Percentiles rank a stretch among this genome's conserved stretches.
Evolutionary conservation across 2,888 invertebrate genomes (phyloP).

Genomic region (Xanthorhoe designata): DNA sequence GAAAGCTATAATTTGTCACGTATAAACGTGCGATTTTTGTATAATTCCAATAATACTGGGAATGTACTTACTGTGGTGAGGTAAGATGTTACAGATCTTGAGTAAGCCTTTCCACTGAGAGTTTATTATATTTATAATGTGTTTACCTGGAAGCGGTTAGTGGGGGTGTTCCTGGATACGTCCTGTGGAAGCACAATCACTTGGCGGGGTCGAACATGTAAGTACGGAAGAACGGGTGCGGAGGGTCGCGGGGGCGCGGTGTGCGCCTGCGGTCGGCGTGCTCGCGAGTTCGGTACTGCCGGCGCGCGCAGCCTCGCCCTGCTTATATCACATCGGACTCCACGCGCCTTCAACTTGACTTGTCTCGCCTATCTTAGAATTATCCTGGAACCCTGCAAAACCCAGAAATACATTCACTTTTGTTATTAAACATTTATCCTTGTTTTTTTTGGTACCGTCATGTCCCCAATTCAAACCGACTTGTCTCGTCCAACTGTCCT

Average conservation of each 20-base stretch:
- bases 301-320: conserved; percentile 70
- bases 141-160: conserved; percentile 67
- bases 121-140: conserved; percentile 37
- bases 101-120: conserved; percentile 55
- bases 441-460: too few species aligned
- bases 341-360: conserved; percentile 81
- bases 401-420: too few species aligned
- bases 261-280: conserved; percentile 69
- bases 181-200: conserved; percentile 74
- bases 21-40: conserved; percentile 35
- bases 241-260: conserved; percentile 51
- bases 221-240: conserved; percentile 54
- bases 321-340: conserved; percentile 81
- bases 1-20: conserved; percentile 31
- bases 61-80: conserved; percentile 40
- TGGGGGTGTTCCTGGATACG: conserved; percentile 53
- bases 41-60: conserved; percentile 36
- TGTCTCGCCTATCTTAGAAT: conserved; percentile 44
- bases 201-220: conserved; percentile 39
- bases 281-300: conserved; percentile 75
- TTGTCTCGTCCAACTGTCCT: neutral
- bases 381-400: neutral
- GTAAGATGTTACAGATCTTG: conserved; percentile 40
- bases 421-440: too few species aligned
- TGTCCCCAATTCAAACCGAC: too few species aligned